phyloP scores from a whole-genome alignment of 2,113 vertebrate species.

The Oophaga pumilio region DNA sequence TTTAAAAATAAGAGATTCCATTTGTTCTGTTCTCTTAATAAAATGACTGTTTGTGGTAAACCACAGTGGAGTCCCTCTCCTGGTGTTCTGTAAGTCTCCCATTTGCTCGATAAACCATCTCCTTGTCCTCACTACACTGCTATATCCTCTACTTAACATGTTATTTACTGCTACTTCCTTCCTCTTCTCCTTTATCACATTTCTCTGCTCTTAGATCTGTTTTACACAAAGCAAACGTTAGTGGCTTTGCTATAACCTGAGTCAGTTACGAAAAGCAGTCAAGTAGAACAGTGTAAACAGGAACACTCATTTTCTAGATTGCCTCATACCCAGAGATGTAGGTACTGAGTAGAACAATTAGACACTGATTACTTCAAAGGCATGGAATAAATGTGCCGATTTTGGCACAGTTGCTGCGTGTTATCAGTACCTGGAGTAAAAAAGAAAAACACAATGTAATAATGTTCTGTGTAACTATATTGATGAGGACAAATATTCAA shows the following conservation, averaged over 20 bases:
- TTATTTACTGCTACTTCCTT: constrained; percentile 56
- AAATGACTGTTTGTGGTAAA: constrained; percentile 57
- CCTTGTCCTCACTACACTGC: constrained; percentile 45
- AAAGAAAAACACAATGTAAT: not conserved
- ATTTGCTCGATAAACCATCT: constrained; percentile 47
- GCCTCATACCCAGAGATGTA: constrained; percentile 18
- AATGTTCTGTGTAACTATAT: not conserved
- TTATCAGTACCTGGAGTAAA: constrained; percentile 1
- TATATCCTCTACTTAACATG: constrained; percentile 47
- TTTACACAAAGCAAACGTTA: constrained; percentile 39
- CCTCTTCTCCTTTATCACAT: constrained; percentile 54
- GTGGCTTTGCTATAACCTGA: constrained; percentile 28
- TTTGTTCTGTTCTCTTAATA: not conserved
- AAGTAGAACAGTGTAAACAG: constrained; percentile 48
- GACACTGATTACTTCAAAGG: constrained; percentile 29
- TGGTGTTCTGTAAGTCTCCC: constrained; percentile 36
- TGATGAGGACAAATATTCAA: not conserved
- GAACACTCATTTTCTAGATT: constrained; percentile 36
- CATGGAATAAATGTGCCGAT: constrained; percentile 6
- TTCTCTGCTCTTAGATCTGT: constrained; percentile 51
- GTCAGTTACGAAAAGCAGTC: constrained; percentile 38
- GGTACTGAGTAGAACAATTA: constrained; percentile 39
- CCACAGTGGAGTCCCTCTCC: constrained; percentile 43
- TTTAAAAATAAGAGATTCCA: constrained; percentile 21
- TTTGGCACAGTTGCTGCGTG: not conserved